Evolutionary conservation across 1,140 invertebrate species (phyloP), one percentile per base, ranked within the genome.

Genomic region (Trichogramma pretiosum): DNA sequence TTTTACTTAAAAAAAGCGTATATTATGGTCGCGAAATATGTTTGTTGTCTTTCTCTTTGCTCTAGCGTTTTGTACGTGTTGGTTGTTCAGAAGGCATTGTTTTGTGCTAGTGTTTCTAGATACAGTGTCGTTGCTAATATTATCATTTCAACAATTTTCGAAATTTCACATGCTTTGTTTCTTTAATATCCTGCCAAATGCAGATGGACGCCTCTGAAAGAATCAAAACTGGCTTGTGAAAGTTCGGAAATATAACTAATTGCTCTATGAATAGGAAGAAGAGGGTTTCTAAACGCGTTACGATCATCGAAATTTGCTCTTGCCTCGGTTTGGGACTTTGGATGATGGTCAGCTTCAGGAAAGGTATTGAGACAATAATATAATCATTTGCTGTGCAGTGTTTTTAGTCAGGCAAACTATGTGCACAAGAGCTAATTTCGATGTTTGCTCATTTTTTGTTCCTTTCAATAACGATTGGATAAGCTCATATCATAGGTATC

Each of bases 1-100:
- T n/a, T n/a, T n/a, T n/a, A n/a, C n/a, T n/a, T n/a, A n/a, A n/a
- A n/a, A n/a, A n/a, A n/a, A n/a, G n/a, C n/a, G n/a, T n/a, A n/a
- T n/a, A n/a, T n/a, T n/a, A n/a, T n/a, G n/a, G n/a, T n/a, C n/a
- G n/a, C n/a, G n/a, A n/a, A n/a, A n/a, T n/a, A 45, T 46, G 43
- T 51, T 51, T 38, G 36, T 51, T 51, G 49, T 46, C 37, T 51
- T 51, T 51, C 49, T 51, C 49, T 51, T 51, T 51, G 49, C 49
- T 51, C 49, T 17, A 51, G 43, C 49, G 48, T 41, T 51, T 45
- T 46, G 18, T 42, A 41, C 18, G 24, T 28, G 24, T 11, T 5
- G 5, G n/a, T 5, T 28, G 24, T 28, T 28, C 24, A n/a, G n/a
- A n/a, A n/a, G n/a, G n/a, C n/a, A 28, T 28, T 28, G 24, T 28